Evolutionary conservation across 1,140 invertebrate species (phyloP), one percentile per base, ranked within the genome.

Genomic region (Latrodectus geometricus): DNA sequence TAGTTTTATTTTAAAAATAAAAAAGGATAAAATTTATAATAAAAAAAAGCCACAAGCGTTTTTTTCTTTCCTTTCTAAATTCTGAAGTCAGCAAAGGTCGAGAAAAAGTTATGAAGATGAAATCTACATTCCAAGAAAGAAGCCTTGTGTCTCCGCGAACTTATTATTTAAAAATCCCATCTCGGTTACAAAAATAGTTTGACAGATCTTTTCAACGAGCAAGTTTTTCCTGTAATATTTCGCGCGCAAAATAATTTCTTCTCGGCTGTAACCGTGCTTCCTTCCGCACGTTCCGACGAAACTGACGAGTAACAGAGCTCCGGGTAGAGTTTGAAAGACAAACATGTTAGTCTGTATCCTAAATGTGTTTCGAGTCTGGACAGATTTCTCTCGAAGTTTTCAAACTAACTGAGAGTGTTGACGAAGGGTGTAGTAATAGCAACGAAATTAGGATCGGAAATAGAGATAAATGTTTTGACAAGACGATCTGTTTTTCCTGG

Each of bases 111-210:
- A 35, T 35, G 35, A 35, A 35, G 35, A 35, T 35, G 35, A 35
- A 35, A 35, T 35, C 1, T 35, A 35, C 35, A 35, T 35, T 35
- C 35, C 12, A 74, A 74, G 49, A 74, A 35, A 69, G 68, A 12
- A 69, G 68, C 68, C 20, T 21, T 69, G 14, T 23, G 9, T 69
- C 68, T 69, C 20, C 68, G 11, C 11, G 68, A 4, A 21, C 21
- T 23, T 23, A 69, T 69, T 69, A 69, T 69, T 69, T 69, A 69
- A 69, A 69, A 69, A 21, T 21, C 11, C 14, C 68, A 8, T n/a
- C 9, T 11, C 20, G 21, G 68, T 69, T 69, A 69, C 68, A 69
- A 23, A 69, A 69, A 69, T 69, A 69, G 68, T 78, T 78, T 49
- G 76, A 78, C 76, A 35, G 56, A 9, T 61, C 23, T 14, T 14